Evolutionary conservation across 1,140 invertebrate genomes (phyloP), one percentile per base, ranked within the genome.

Genomic region (Aphelenchoides fujianensis): DNA sequence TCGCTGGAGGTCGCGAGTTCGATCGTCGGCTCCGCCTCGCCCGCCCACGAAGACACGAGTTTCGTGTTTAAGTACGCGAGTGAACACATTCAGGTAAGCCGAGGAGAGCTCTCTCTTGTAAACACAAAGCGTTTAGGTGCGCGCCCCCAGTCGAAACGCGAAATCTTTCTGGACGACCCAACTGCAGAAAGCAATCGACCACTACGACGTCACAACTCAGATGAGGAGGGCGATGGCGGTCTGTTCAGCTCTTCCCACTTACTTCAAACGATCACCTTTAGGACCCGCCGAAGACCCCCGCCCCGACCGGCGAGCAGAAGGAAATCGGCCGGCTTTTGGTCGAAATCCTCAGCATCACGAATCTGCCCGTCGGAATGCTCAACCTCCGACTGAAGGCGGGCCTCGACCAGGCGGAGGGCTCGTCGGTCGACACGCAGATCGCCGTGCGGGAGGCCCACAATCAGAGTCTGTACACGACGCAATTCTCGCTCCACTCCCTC

Each of bases 171-270:
- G 74, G 74, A 30, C 34, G 3, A 78, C n/a, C 9, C 76, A 76
- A 41, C 19, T 76, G 2, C 27, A 76, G 32, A 76, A 76, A 63
- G 76, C 74, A 3, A 76, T 76, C 57, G 74, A 75, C 34, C 36
- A 74, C 12, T 78, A 52, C 35, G 53, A 55, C n/a, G 59, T 74
- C 28, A 53, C 37, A 16, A 16, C 66, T 9, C 70, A 79, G 53
- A 30, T 69, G 69, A 77, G 19, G 64, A 73, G 57, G 34, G 52
- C n/a, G 23, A 31, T 32, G 52, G 54, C 55, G 5, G 48, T 37
- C 5, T 59, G 75, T 23, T 1, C 12, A 1, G n/a, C n/a, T n/a
- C n/a, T n/a, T n/a, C n/a, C n/a, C n/a, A n/a, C n/a, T n/a, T n/a
- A n/a, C n/a, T n/a, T n/a, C n/a, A n/a, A n/a, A n/a, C 16, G 16